Evolutionary conservation across 1,140 invertebrate genomes (phyloP).

Genomic region (Nilaparvata lugens): DNA sequence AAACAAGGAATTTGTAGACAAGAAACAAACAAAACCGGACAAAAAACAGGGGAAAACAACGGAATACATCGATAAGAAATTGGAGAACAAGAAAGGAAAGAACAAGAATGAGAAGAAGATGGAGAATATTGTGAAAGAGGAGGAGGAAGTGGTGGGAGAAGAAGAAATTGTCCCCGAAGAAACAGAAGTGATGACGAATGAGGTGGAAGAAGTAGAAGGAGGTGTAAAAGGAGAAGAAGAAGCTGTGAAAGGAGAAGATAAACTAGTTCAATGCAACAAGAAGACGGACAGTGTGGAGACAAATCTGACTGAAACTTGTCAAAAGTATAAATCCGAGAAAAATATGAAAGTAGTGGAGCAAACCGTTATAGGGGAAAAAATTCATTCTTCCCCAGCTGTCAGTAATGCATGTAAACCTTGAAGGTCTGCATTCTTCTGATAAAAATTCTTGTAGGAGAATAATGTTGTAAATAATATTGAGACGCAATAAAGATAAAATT

Average conservation of each 20-base stretch:
- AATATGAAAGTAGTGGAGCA: no score
- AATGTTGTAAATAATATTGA: no score
- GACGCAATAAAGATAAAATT: no score
- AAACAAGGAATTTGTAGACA: background rate
- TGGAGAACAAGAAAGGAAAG: background rate
- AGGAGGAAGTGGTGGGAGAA: background rate
- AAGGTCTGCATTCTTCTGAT: no score
- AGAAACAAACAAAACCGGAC: background rate
- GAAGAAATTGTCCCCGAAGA: background rate
- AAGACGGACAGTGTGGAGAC: background rate
- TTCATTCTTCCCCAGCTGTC: no score
- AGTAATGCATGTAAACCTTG: no score
- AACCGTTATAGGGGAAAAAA: no score
- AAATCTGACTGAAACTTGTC: background rate
- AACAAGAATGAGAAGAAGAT: background rate
- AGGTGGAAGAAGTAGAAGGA: background rate
- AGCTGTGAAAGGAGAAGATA: background rate
- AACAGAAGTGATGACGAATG: background rate
- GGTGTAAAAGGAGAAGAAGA: background rate
- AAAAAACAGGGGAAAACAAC: background rate
- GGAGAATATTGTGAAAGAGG: background rate
- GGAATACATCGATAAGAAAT: background rate
- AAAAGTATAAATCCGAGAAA: background rate
- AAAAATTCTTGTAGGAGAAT: no score
- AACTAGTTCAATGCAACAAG: background rate